phyloP scores from a whole-genome alignment of 2,797 vertebrate genomes.

The Natrix natrix region DNA sequence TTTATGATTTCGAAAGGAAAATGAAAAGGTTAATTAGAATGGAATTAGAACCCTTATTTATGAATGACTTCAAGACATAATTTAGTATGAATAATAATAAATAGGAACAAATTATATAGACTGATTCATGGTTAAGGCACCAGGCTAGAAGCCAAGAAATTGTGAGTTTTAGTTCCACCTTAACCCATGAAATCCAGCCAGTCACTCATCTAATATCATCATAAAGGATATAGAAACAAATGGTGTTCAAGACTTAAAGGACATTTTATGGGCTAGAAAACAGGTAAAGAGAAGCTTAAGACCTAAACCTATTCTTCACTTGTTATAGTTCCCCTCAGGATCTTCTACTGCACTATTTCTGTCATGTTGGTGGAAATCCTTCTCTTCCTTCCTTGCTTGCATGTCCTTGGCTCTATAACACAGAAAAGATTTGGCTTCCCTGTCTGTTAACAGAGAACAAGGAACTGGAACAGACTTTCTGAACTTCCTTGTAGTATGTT shows the following conservation, averaged over 20 bases:
- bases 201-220: not conserved
- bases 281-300: slow-evolving; percentile 22
- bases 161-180: not conserved
- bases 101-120: not conserved
- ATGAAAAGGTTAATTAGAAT: not conserved
- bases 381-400: not conserved
- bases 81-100: not conserved
- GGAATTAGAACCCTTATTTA: not conserved
- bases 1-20: not conserved
- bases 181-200: not conserved
- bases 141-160: not conserved
- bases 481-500: slow-evolving; percentile 1
- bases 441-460: slow-evolving; percentile 6
- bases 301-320: slow-evolving; percentile 6
- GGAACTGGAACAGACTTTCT: slow-evolving; percentile 13
- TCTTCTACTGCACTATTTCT: not conserved
- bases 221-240: slow-evolving; percentile 6
- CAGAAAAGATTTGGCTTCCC: slow-evolving; percentile 16
- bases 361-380: not conserved
- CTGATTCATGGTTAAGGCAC: not conserved
- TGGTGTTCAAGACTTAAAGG: slow-evolving; percentile 33
- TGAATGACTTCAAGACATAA: not conserved
- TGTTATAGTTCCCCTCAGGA: not conserved
- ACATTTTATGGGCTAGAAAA: slow-evolving; percentile 44
- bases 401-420: not conserved